These are phyloP conservation scores for Philopedon plagiatum DNA, from an alignment of 2,888 invertebrate genomes.

Conservation along the genomic window DNA sequence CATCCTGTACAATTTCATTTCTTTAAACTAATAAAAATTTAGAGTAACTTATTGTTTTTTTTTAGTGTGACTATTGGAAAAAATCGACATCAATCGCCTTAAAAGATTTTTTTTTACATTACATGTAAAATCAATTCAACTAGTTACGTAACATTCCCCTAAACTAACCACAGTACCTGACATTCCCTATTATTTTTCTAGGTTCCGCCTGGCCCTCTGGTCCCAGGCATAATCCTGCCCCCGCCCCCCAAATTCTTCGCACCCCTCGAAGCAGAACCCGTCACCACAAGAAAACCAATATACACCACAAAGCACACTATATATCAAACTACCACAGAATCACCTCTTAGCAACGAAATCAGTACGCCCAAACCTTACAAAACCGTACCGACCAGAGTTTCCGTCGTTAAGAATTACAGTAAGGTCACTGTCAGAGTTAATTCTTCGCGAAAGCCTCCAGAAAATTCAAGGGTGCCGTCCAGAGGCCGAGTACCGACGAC, in stretches of 20 bases:
- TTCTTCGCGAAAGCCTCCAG: slow-evolving; percentile 23
- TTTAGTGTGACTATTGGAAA: too few species aligned
- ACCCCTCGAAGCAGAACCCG: slow-evolving; percentile 73
- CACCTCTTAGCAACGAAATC: slow-evolving; percentile 33
- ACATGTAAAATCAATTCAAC: too few species aligned
- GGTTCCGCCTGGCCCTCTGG: slow-evolving; percentile 79
- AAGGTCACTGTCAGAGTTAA: slow-evolving; percentile 33
- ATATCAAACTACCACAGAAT: slow-evolving; percentile 37
- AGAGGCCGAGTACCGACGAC: slow-evolving; percentile 23
- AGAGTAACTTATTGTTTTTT: too few species aligned
- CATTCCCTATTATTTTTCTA: slow-evolving; percentile 51
- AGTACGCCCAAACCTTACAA: slow-evolving; percentile 23
- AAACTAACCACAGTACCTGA: not conserved
- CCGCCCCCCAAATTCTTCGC: slow-evolving; percentile 92
- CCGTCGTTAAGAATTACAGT: slow-evolving; percentile 40
- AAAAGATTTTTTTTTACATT: too few species aligned
- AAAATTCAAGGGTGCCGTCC: not conserved
- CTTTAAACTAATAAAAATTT: too few species aligned
- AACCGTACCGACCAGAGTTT: slow-evolving; percentile 43
- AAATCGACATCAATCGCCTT: too few species aligned
- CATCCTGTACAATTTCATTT: not conserved
- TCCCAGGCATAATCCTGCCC: slow-evolving; percentile 89
- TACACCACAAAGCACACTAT: slow-evolving; percentile 28
- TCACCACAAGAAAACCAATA: slow-evolving; percentile 56
- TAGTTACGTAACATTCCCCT: too few species aligned